These are phyloP conservation scores for Albula goreensis DNA, from an alignment of 2,113 vertebrate genomes.

Conservation along the genomic window DNA sequence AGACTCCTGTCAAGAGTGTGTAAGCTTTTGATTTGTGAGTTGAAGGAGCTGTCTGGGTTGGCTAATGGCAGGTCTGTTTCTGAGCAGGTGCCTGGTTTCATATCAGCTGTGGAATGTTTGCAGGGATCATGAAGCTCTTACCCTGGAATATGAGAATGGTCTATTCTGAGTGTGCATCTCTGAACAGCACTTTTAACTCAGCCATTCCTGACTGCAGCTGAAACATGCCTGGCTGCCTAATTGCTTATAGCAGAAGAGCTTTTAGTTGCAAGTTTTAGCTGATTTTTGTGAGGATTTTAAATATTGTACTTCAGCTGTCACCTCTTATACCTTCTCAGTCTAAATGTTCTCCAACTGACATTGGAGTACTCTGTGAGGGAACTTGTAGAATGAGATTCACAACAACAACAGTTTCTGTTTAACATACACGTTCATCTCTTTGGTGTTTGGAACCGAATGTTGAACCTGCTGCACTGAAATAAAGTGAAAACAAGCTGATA, in stretches of 20 bases:
- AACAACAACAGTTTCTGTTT: not conserved
- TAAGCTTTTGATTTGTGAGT: not conserved
- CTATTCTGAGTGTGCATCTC: constrained; percentile 63
- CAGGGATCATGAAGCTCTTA: constrained; percentile 48
- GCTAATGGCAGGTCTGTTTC: not conserved
- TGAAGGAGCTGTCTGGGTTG: not conserved
- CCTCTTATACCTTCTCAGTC: not conserved
- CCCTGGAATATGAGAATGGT: constrained; percentile 56
- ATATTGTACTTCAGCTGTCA: not conserved
- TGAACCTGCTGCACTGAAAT: not conserved
- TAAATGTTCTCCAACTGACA: not conserved
- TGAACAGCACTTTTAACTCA: constrained; percentile 42
- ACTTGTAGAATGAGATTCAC: not conserved
- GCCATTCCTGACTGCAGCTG: constrained; percentile 24
- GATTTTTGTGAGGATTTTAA: not conserved
- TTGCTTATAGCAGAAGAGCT: not conserved
- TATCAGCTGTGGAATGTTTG: constrained; percentile 14
- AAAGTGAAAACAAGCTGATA: not conserved
- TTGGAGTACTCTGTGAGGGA: not conserved
- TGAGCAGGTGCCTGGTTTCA: not conserved
- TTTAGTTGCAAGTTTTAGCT: not conserved
- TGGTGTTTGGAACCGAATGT: not conserved
- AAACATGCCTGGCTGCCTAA: not conserved
- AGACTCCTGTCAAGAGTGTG: not conserved
- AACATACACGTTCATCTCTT: not conserved